A percentile compares a stretch with the other conserved stretches of the same genome.
These are phyloP conservation scores for Nyctibius bracteatus DNA, from an alignment of 2,113 vertebrate genomes.

Conservation along the genomic window DNA sequence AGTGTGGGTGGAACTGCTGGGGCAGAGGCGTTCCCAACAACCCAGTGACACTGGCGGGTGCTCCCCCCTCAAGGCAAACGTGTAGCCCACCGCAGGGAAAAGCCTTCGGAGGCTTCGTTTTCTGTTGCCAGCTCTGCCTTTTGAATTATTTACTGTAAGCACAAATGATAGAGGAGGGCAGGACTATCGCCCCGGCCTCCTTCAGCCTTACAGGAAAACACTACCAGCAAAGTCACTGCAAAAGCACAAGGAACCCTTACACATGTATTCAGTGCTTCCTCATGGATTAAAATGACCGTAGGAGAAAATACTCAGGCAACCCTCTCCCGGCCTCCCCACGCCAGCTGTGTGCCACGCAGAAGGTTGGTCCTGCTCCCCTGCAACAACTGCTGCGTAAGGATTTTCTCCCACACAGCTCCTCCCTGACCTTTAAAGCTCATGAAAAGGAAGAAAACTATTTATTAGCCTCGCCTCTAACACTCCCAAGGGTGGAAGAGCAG, in stretches of 20 bases:
- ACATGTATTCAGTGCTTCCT: not conserved
- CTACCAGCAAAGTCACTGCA: not conserved
- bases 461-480: not conserved
- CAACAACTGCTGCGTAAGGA: not conserved
- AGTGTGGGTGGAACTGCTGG: not conserved
- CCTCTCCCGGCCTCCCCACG: not conserved
- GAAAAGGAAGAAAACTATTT: not conserved
- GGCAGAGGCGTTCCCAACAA: not conserved
- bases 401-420: not conserved
- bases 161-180: not conserved
- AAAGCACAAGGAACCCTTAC: not conserved
- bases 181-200: not conserved
- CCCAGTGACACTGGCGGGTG: accelerated
- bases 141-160: not conserved
- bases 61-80: not conserved
- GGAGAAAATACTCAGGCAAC: not conserved
- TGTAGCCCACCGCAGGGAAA: not conserved
- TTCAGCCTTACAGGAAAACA: not conserved
- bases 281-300: accelerated
- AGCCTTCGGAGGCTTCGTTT: not conserved
- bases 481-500: not conserved
- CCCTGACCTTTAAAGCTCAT: not conserved
- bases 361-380: not conserved
- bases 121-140: not conserved
- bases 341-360: not conserved